These are phyloP conservation scores for Arenicola marina DNA, from an alignment of 2,888 invertebrate species.

Conservation along the genomic window DNA sequence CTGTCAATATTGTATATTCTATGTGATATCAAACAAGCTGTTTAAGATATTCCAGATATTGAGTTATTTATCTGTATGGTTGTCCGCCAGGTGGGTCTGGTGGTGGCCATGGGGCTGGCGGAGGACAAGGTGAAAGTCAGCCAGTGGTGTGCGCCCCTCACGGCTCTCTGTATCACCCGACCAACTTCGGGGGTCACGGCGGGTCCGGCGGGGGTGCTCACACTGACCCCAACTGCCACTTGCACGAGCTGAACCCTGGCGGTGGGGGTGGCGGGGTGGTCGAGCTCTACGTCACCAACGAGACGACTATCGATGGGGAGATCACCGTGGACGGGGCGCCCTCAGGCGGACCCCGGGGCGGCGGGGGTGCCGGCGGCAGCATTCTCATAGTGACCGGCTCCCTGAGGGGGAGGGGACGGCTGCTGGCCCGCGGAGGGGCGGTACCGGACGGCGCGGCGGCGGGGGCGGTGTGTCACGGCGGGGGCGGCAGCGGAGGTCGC, in stretches of 20 bases:
- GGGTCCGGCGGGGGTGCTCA: slow-evolving; percentile 38
- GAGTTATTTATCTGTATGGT: background rate
- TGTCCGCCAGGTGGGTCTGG: slow-evolving; percentile 37
- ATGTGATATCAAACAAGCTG: too few relatives aligned
- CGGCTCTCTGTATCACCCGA: slow-evolving; percentile 39
- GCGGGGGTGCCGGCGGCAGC: slow-evolving; percentile 46
- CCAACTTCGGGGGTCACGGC: slow-evolving; percentile 42
- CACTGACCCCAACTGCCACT: slow-evolving; percentile 25
- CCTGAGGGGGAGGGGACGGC: slow-evolving; percentile 2
- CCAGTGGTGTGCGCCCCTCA: slow-evolving; percentile 37
- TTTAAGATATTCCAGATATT: background rate
- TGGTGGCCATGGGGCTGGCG: slow-evolving; percentile 39
- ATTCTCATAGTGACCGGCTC: slow-evolving; percentile 27
- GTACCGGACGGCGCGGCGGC: slow-evolving; percentile 2
- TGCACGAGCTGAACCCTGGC: slow-evolving; percentile 21
- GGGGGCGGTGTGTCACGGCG: slow-evolving; percentile 30
- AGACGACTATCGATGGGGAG: slow-evolving; percentile 29
- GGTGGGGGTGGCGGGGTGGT: slow-evolving; percentile 44
- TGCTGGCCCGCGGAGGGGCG: slow-evolving; percentile 7
- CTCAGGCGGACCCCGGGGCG: slow-evolving; percentile 36
- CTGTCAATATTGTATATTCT: too few relatives aligned
- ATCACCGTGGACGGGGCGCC: slow-evolving; percentile 32
- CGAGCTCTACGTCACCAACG: slow-evolving; percentile 27
- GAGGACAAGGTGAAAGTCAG: slow-evolving; percentile 36
- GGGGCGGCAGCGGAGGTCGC: slow-evolving; percentile 48